Percentiles rank a stretch among this genome's conserved stretches.
Evolutionary conservation across 2,113 vertebrate genomes (phyloP).

Genomic region (Terrapene triunguis): DNA sequence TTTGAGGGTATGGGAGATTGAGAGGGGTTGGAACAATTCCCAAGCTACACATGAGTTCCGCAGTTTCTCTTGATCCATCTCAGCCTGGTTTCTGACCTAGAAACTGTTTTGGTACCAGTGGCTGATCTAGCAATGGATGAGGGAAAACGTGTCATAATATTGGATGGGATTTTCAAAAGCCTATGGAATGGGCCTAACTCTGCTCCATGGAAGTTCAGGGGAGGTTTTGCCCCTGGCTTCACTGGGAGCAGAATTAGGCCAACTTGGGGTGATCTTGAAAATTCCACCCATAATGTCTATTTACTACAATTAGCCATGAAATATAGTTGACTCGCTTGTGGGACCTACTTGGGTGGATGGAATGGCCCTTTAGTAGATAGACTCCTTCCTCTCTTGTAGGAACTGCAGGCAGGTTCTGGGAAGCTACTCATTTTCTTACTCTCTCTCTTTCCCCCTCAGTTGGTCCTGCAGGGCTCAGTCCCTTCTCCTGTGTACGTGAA

Average conservation of each 20-base stretch:
- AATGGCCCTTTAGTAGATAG: rapidly evolving
- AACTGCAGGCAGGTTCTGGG: neutral
- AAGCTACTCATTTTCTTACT: neutral
- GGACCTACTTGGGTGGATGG: neutral
- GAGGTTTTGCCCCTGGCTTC: neutral
- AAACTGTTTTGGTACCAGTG: constrained; percentile 54
- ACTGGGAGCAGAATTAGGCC: neutral
- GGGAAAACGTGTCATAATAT: constrained; percentile 33
- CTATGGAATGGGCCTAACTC: neutral
- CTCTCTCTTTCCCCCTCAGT: too few relatives aligned
- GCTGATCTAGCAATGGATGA: constrained; percentile 36
- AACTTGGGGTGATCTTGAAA: neutral
- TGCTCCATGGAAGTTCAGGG: neutral
- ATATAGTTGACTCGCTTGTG: neutral
- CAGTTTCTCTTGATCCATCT: constrained; percentile 63
- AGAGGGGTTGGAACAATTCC: constrained; percentile 35
- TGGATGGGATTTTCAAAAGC: constrained; percentile 27
- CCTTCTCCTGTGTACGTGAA: neutral
- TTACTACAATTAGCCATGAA: neutral
- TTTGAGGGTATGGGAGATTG: neutral
- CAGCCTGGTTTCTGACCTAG: constrained; percentile 62
- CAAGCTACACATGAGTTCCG: constrained; percentile 18
- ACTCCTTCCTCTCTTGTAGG: neutral
- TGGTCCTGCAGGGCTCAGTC: neutral
- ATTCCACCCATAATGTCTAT: neutral